Evolutionary conservation across 2,113 vertebrate genomes (phyloP).

Genomic region (Condylura cristata): DNA sequence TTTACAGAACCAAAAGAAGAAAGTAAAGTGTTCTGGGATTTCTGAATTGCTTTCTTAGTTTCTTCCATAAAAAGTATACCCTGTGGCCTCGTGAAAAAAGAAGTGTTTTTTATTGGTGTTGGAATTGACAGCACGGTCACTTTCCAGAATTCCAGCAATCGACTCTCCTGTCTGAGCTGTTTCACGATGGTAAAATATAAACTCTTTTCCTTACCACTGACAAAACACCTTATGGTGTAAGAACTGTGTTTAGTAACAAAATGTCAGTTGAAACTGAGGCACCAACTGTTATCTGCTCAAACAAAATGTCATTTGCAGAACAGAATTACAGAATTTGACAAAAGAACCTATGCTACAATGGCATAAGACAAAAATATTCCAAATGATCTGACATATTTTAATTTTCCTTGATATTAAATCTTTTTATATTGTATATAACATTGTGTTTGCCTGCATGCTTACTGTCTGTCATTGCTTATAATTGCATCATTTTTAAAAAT

Average conservation of each 20-base stretch:
- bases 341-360: not conserved
- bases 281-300: constrained; percentile 70
- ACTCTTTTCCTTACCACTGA: constrained; percentile 60
- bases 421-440: not conserved
- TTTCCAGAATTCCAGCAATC: not conserved
- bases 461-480: not conserved
- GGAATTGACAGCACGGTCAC: not conserved
- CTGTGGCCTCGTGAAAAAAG: constrained; percentile 13
- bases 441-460: not conserved
- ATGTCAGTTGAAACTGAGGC: constrained; percentile 62
- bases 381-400: not conserved
- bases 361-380: not conserved
- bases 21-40: not conserved
- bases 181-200: constrained; percentile 52
- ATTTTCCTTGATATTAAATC: not conserved
- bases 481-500: not conserved
- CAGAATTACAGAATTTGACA: constrained; percentile 43
- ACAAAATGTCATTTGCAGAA: constrained; percentile 61
- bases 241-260: constrained; percentile 76
- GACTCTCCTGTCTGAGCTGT: not conserved
- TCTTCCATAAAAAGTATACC: not conserved
- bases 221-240: constrained; percentile 70
- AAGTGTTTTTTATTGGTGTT: constrained; percentile 17
- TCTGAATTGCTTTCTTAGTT: not conserved
- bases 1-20: constrained; percentile 1